Evolutionary conservation across 2,797 vertebrate species (phyloP).

Genomic region (Alosa sapidissima): DNA sequence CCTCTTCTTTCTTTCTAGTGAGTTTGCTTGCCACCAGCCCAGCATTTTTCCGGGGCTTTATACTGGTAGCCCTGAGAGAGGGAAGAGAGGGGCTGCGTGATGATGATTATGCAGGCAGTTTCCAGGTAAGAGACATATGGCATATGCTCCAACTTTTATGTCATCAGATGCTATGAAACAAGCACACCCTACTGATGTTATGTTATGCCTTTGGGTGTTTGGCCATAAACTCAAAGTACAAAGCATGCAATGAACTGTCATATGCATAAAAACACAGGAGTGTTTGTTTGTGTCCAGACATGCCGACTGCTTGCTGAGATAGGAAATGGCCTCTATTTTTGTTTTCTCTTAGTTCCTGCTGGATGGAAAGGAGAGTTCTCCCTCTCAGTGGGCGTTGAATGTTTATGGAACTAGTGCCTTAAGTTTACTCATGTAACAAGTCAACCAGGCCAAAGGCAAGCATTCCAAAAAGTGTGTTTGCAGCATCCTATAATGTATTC

Average conservation of each 20-base stretch:
- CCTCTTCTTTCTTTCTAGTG: slow-evolving; percentile 71
- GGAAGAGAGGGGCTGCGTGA: slow-evolving; percentile 88
- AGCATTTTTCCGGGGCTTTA: slow-evolving; percentile 93
- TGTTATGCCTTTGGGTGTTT: too few relatives aligned
- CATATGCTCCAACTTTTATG: neutral
- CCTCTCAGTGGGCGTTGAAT: neutral
- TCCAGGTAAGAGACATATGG: slow-evolving; percentile 82
- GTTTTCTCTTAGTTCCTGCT: neutral
- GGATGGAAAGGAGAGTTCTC: neutral
- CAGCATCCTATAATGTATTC: neutral
- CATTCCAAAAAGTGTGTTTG: neutral
- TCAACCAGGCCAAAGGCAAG: neutral
- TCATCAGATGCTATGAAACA: slow-evolving; percentile 2
- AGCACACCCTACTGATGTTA: neutral
- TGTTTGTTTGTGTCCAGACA: neutral
- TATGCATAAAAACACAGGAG: neutral
- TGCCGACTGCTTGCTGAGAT: neutral
- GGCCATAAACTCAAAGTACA: neutral
- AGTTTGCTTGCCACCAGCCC: slow-evolving; percentile 88
- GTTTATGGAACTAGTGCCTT: neutral
- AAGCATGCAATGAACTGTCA: neutral
- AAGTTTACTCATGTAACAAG: neutral
- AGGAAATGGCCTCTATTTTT: neutral
- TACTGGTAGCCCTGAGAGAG: slow-evolving; percentile 90
- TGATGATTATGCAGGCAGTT: slow-evolving; percentile 87